These are phyloP conservation scores for Amblyraja radiata DNA, from an alignment of 2,797 vertebrate genomes.

Conservation along the genomic window DNA sequence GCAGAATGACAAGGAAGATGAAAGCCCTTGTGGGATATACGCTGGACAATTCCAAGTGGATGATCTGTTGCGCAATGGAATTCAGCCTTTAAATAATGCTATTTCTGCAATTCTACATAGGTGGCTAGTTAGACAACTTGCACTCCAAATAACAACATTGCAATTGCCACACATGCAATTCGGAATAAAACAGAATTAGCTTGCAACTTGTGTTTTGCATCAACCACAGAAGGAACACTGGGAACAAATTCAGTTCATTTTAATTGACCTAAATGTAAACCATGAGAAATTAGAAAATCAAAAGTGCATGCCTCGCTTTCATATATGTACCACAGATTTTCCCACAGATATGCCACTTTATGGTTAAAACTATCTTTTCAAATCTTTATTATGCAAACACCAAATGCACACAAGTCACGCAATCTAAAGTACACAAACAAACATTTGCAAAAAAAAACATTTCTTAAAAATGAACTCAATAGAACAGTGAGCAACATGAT, in stretches of 20 bases:
- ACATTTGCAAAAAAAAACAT: background rate
- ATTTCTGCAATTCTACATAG: too few species aligned
- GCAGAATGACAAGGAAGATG: too few species aligned
- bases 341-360: slow-evolving; percentile 24
- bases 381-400: slow-evolving; percentile 27
- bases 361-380: slow-evolving; percentile 32
- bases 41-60: too few species aligned
- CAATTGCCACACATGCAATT: background rate
- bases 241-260: background rate
- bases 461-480: slow-evolving; percentile 46
- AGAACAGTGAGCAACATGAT: slow-evolving; percentile 48
- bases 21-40: too few species aligned
- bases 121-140: too few species aligned
- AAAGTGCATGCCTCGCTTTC: background rate
- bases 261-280: slow-evolving; percentile 15
- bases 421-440: slow-evolving; percentile 8
- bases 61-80: too few species aligned
- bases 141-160: background rate
- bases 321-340: background rate
- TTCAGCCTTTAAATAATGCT: too few species aligned
- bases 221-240: background rate
- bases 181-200: background rate
- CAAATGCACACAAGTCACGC: slow-evolving; percentile 24
- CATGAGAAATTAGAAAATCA: background rate
- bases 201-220: background rate